These are phyloP conservation scores for Archivesica marissinica DNA, from an alignment of 1,140 invertebrate genomes.

Conservation along the genomic window DNA sequence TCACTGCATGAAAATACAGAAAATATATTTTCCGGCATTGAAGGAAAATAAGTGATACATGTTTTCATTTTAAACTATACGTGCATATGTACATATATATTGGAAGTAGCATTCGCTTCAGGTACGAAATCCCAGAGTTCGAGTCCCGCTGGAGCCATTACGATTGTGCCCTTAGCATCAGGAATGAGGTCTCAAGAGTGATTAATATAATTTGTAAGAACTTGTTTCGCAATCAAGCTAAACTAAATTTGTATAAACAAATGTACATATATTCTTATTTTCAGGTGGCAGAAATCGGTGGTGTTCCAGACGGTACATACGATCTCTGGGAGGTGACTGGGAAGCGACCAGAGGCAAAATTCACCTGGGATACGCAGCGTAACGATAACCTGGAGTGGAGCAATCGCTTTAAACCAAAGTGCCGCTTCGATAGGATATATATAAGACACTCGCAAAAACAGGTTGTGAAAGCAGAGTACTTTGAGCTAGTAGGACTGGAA, in stretches of 20 bases:
- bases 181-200: too few species aligned
- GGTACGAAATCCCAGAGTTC: too few species aligned
- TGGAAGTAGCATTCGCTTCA: too few species aligned
- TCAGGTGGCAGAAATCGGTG: slow-evolving; percentile 83
- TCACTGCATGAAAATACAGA: too few species aligned
- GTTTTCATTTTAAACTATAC: too few species aligned
- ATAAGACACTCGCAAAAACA: slow-evolving; percentile 78
- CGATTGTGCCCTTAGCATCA: too few species aligned
- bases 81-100: too few species aligned
- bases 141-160: too few species aligned
- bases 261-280: slow-evolving; percentile 43
- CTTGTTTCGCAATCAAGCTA: too few species aligned
- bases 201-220: too few species aligned
- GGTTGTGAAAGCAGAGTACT: slow-evolving; percentile 84
- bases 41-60: too few species aligned
- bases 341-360: slow-evolving; percentile 85
- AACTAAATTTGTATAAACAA: not conserved
- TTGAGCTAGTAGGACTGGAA: slow-evolving; percentile 87
- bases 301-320: slow-evolving; percentile 83
- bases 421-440: slow-evolving; percentile 87
- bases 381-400: slow-evolving; percentile 85
- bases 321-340: slow-evolving; percentile 87
- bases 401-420: slow-evolving; percentile 83
- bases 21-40: too few species aligned
- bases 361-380: slow-evolving; percentile 86